Evolutionary conservation across 2,113 vertebrate genomes (phyloP).

Genomic region (Chaetura pelagica): DNA sequence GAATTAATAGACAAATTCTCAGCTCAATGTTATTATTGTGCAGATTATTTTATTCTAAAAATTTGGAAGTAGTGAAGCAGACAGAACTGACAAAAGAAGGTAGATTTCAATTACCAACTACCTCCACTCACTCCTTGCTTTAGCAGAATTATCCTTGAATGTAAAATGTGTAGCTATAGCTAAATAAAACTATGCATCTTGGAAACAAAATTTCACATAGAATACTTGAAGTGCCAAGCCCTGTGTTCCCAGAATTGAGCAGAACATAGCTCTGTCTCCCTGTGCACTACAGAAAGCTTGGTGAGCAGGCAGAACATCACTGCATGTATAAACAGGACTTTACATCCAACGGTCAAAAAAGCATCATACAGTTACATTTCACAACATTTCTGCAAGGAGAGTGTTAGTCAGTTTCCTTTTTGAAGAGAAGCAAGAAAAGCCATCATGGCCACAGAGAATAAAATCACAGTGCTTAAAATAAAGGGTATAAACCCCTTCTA

Average conservation of each 20-base stretch:
- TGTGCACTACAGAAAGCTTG: not conserved
- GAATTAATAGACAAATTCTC: conserved; percentile 4
- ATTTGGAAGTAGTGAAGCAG: not conserved
- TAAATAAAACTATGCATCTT: not conserved
- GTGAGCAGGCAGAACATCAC: not conserved
- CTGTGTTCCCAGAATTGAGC: not conserved
- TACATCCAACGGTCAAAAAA: not conserved
- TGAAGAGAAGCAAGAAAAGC: not conserved
- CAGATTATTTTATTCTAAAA: not conserved
- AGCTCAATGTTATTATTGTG: not conserved
- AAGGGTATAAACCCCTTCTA: not conserved
- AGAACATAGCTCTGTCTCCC: not conserved
- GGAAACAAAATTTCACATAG: not conserved
- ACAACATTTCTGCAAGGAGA: not conserved
- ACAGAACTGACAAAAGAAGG: conserved; percentile 5
- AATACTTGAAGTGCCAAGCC: not conserved
- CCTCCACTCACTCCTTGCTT: not conserved
- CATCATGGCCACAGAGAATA: not conserved
- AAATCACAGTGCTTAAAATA: not conserved
- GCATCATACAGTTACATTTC: not conserved
- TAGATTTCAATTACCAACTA: conserved; percentile 27
- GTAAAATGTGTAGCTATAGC: not conserved
- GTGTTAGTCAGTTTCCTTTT: not conserved
- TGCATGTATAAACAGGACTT: not conserved
- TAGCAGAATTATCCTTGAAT: not conserved